Evolutionary conservation across 1,140 invertebrate genomes (phyloP).

Genomic region (Heliconius congener): DNA sequence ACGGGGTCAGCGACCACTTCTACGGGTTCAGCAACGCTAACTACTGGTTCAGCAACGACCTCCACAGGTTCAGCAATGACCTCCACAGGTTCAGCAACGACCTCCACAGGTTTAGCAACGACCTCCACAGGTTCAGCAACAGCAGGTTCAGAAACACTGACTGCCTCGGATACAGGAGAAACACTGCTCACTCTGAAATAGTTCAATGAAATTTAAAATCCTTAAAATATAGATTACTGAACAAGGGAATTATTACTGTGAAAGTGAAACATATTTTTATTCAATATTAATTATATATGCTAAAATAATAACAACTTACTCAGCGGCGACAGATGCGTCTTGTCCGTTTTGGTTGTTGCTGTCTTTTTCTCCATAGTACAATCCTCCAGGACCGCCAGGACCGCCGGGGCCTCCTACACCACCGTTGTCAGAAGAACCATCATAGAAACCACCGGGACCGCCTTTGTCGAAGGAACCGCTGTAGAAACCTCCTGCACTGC

Average conservation of each 20-base stretch:
- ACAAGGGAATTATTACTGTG: not conserved
- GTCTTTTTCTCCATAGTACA: conserved; percentile 40
- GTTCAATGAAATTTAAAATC: not conserved
- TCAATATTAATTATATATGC: not conserved
- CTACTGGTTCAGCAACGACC: no score
- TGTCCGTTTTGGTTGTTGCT: conserved; percentile 19
- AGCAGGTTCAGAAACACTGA: not conserved
- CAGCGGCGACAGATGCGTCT: not conserved
- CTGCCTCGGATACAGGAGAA: conserved; percentile 18
- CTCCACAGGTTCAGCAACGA: conserved; percentile 14
- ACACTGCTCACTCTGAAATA: conserved; percentile 24
- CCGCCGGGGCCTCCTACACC: conserved; percentile 43
- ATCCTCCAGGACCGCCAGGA: conserved; percentile 32
- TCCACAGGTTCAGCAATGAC: no score
- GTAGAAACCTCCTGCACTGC: conserved; percentile 63
- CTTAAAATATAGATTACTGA: not conserved
- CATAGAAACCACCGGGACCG: conserved; percentile 61
- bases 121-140: not conserved
- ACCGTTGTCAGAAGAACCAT: conserved; percentile 44
- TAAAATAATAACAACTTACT: conserved; percentile 7
- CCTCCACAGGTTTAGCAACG: not conserved
- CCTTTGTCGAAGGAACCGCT: conserved; percentile 45
- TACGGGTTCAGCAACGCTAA: no score
- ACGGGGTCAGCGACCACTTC: no score
- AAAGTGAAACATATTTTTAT: no score